Percentiles rank a stretch among this genome's conserved stretches.
Evolutionary conservation across 2,113 vertebrate genomes (phyloP).

Genomic region (Lathamus discolor): DNA sequence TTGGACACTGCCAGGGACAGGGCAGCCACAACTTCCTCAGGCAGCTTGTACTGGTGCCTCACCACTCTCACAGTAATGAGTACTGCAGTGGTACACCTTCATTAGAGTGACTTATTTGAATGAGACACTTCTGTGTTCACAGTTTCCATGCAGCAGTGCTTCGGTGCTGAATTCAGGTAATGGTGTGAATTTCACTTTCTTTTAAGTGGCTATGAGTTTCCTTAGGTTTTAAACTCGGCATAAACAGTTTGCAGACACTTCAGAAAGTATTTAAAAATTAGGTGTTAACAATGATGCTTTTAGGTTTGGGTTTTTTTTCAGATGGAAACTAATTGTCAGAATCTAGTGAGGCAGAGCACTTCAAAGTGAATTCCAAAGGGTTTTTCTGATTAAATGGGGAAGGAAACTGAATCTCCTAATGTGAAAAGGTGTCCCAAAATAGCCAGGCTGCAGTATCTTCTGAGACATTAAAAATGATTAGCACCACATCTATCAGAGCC

Average conservation of each 20-base stretch:
- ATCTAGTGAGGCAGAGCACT: background rate
- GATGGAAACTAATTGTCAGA: background rate
- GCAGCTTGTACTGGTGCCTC: too few species aligned
- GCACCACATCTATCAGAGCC: background rate
- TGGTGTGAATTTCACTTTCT: background rate
- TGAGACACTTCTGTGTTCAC: background rate
- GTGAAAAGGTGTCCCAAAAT: slow-evolving; percentile 32
- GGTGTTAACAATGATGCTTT: background rate
- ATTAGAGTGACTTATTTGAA: background rate
- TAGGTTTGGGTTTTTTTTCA: background rate
- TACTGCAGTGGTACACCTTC: background rate
- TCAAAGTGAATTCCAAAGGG: slow-evolving; percentile 8
- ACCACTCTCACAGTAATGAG: too few species aligned
- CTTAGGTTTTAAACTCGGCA: background rate
- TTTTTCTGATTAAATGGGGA: slow-evolving; percentile 1
- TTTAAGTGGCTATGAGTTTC: background rate
- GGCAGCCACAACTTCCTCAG: too few species aligned
- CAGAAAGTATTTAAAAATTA: background rate
- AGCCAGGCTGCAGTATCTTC: slow-evolving; percentile 51
- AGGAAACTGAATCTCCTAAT: background rate
- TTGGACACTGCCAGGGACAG: too few species aligned
- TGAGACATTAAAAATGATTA: slow-evolving; percentile 36
- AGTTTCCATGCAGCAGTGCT: background rate
- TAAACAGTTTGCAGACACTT: background rate
- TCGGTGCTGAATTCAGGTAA: background rate